These are phyloP conservation scores for Sarcophaga bullata DNA, from an alignment of 1,140 invertebrate species.

Conservation along the genomic window DNA sequence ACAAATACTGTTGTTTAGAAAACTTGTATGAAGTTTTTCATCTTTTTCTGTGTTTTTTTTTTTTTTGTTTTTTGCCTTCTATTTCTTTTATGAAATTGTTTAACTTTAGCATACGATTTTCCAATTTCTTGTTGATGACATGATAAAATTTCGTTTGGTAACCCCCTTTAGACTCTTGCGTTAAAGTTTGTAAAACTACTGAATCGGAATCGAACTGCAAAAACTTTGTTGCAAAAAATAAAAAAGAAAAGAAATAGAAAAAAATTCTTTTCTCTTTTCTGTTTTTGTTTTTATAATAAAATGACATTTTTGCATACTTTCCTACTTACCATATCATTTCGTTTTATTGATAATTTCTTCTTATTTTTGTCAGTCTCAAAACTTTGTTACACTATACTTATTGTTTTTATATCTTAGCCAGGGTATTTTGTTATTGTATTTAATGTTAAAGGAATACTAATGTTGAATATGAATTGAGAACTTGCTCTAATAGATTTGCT, in stretches of 20 bases:
- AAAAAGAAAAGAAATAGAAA: background rate
- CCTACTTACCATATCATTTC: background rate
- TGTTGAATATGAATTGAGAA: too few relatives aligned
- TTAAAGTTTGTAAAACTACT: too few relatives aligned
- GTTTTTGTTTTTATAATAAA: slow-evolving; percentile 29
- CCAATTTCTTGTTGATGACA: slow-evolving; percentile 39
- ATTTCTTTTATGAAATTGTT: background rate
- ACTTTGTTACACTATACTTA: background rate
- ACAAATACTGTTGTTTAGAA: slow-evolving; percentile 6
- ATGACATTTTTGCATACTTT: slow-evolving; percentile 37
- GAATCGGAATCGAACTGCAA: too few relatives aligned
- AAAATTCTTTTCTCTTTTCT: slow-evolving; percentile 8
- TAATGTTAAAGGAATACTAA: too few relatives aligned
- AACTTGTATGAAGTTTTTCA: background rate
- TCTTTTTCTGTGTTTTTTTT: too few relatives aligned
- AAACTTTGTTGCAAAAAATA: background rate
- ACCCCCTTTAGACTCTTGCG: too few relatives aligned
- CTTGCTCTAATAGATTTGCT: background rate
- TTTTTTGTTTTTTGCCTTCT: background rate
- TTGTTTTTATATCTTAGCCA: too few relatives aligned
- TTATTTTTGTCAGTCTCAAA: slow-evolving; percentile 7
- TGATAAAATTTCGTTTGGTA: slow-evolving; percentile 35
- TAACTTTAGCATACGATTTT: slow-evolving; percentile 40
- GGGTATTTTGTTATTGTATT: too few relatives aligned
- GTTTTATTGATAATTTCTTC: slow-evolving; percentile 33